Evolutionary conservation across 2,113 vertebrate species (phyloP), one percentile per base, ranked within the genome.

Genomic region (Antennarius striatus): DNA sequence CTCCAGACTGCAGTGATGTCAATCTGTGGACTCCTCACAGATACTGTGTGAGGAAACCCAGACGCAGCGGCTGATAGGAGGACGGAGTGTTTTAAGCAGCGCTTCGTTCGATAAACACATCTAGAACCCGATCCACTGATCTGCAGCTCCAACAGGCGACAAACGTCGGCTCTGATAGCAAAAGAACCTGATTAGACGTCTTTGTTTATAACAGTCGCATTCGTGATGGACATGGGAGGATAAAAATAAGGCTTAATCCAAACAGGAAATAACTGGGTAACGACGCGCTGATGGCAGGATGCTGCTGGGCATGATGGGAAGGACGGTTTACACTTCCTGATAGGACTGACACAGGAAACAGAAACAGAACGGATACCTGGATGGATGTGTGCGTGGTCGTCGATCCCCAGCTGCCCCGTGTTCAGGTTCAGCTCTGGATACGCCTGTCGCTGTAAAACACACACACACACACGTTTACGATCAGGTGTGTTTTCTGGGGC

Each of bases 341-440:
- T 56, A 6, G 13, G 16, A 12, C 62, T 15, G 42, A 11, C 10
- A 43, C 7, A 43, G 10, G 10, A 3, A 43, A 43, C 42, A 43
- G 42, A 7, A 43, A 15, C 45, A 15, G 45, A 12, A 15, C 12
- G 2, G 85, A 75, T 88, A 98, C 97, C 98, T 92, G 95, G 93
- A 84, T 95, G 94, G 40, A 98, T 91, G 80, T 96, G 93, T 10
- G 94, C 92, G 39, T 95, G 92, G 82, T 99, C 97, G 82, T 98
- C 98, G 69, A 98, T 95, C 71, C 96, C 98, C 60, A 99, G 71
- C 63, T 99, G 98, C 55, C 96, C 94, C 22, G 74, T 85, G 79
- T 83, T 93, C 87, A 99, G 91, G 80, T 90, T 92, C 15, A 99
- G 91, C 81, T 99, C 97, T 10, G 91, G 75, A 83, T 95, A 98